These are phyloP conservation scores for Euclidia mi DNA, from an alignment of 2,888 invertebrate genomes.

Conservation along the genomic window DNA sequence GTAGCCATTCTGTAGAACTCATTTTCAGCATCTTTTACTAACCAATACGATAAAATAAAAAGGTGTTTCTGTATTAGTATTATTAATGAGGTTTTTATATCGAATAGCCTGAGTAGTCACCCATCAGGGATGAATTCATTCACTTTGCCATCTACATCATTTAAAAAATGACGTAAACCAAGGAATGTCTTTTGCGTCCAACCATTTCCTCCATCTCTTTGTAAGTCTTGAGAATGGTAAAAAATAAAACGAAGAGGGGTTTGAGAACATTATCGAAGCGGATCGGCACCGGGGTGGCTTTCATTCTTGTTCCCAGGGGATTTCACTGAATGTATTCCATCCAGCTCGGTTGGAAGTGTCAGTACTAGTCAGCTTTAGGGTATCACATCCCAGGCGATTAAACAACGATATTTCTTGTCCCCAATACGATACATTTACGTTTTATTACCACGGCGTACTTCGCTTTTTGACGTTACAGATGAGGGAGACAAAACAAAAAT, in stretches of 20 bases:
- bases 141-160: neutral
- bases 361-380: slow-evolving; percentile 27
- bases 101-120: neutral
- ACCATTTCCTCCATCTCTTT: slow-evolving; percentile 45
- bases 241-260: slow-evolving; percentile 67
- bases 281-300: slow-evolving; percentile 69
- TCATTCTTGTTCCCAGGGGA: slow-evolving; percentile 66
- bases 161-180: neutral
- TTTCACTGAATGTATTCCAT: slow-evolving; percentile 59
- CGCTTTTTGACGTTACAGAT: slow-evolving; percentile 37
- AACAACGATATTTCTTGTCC: slow-evolving; percentile 26
- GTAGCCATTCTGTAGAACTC: neutral
- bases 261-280: slow-evolving; percentile 69
- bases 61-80: neutral
- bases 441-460: slow-evolving; percentile 16
- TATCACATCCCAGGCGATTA: slow-evolving; percentile 29
- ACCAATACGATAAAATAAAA: neutral
- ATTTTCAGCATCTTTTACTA: neutral
- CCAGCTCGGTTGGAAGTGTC: slow-evolving; percentile 57
- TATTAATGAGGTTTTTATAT: neutral
- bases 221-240: slow-evolving; percentile 51
- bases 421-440: slow-evolving; percentile 10
- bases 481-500: slow-evolving; percentile 18
- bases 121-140: neutral
- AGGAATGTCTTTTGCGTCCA: slow-evolving; percentile 20